Percentiles rank a stretch among this genome's conserved stretches.
These are phyloP conservation scores for Oceanodroma tethys DNA, from an alignment of 2,113 vertebrate genomes.

Conservation along the genomic window DNA sequence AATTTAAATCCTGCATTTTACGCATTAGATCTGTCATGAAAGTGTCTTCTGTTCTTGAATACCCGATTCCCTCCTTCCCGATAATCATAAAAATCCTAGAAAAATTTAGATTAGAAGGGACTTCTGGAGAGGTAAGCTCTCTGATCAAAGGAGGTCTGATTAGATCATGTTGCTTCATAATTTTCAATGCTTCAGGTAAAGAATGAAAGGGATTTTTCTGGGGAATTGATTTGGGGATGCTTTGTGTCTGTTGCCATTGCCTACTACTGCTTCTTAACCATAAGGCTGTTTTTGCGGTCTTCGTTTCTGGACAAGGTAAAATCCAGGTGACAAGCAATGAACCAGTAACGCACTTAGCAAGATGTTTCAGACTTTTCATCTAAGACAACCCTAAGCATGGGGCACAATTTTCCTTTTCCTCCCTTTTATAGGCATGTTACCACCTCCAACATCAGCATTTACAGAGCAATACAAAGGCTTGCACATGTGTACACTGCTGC, in stretches of 20 bases:
- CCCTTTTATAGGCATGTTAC: neutral
- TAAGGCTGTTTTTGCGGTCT: neutral
- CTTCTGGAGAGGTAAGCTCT: neutral
- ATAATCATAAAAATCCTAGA: neutral
- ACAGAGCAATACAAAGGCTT: neutral
- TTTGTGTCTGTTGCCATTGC: neutral
- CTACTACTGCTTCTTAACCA: neutral
- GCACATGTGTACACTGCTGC: neutral
- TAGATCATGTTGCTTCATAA: neutral
- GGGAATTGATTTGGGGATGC: neutral
- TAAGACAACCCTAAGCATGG: neutral
- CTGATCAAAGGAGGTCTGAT: neutral
- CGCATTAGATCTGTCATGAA: neutral
- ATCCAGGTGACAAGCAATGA: neutral
- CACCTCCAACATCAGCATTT: neutral
- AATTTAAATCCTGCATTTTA: neutral
- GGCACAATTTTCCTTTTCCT: neutral
- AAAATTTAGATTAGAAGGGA: neutral
- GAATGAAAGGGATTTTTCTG: neutral
- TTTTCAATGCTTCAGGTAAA: neutral
- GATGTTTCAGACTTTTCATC: neutral
- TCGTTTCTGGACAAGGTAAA: neutral
- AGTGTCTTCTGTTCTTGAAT: neutral
- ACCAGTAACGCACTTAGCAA: neutral
- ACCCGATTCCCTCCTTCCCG: neutral